Evolutionary conservation across 2,113 vertebrate species (phyloP).

Genomic region (Rhinoderma darwinii): DNA sequence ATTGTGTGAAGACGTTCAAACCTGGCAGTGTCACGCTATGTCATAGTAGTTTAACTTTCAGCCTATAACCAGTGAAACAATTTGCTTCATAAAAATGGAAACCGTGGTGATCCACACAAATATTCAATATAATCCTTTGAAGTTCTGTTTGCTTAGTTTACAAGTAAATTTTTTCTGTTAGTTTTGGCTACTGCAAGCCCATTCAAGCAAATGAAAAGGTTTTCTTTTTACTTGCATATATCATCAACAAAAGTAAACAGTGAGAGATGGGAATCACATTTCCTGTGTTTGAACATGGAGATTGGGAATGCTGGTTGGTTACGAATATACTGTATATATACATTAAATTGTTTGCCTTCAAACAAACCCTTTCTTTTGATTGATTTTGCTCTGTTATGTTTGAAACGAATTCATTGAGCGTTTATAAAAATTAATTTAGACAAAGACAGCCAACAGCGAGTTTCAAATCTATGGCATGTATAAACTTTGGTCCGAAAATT

Average conservation of each 20-base stretch:
- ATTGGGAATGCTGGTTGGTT: slow-evolving; percentile 45
- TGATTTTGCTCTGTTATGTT: slow-evolving; percentile 44
- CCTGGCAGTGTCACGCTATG: slow-evolving; percentile 25
- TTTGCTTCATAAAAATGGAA: slow-evolving; percentile 27
- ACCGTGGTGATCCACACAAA: slow-evolving; percentile 40
- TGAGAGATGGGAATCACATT: slow-evolving; percentile 45
- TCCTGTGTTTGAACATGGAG: slow-evolving; percentile 49
- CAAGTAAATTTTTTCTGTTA: slow-evolving; percentile 51
- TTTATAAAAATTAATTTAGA: slow-evolving; percentile 44
- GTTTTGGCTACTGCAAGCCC: slow-evolving; percentile 54
- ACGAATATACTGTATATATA: slow-evolving; percentile 7
- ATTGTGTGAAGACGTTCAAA: slow-evolving; percentile 10
- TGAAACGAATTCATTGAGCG: slow-evolving; percentile 17
- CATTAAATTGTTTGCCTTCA: slow-evolving; percentile 41
- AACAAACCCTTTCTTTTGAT: slow-evolving; percentile 45
- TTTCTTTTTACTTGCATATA: slow-evolving; percentile 47
- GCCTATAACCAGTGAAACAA: slow-evolving; percentile 38
- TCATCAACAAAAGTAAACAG: slow-evolving; percentile 57
- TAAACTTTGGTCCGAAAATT: slow-evolving; percentile 23
- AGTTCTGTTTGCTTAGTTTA: slow-evolving; percentile 53
- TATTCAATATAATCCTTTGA: slow-evolving; percentile 46
- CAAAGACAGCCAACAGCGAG: slow-evolving; percentile 14
- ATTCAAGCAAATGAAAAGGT: slow-evolving; percentile 49
- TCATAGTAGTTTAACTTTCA: slow-evolving; percentile 38
- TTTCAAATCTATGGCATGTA: slow-evolving; percentile 12